Conservation (phyloP, 2,113 vertebrate genomes). For the Mesoclemmys tuberculata region DNA sequence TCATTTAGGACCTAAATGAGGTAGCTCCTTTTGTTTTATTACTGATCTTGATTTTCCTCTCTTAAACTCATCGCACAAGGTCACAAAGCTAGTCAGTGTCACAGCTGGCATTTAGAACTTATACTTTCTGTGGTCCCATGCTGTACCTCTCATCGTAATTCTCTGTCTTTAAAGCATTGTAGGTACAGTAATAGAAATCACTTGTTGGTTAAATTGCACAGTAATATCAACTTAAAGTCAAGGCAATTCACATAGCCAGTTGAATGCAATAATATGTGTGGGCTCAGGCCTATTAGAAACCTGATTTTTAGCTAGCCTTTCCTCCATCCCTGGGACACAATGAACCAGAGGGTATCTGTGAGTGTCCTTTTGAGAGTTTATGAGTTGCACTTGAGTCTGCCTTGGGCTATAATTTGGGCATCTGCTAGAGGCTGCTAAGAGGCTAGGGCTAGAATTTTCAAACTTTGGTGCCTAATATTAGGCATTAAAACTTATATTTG, state of each 20-base stretch:
- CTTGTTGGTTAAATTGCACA: background rate
- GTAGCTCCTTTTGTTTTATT: background rate
- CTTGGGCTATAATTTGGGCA: background rate
- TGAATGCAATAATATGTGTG: background rate
- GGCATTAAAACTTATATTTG: background rate
- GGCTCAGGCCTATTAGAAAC: background rate
- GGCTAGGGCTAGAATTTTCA: background rate
- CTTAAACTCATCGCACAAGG: background rate
- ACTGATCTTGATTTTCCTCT: background rate
- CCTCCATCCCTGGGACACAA: background rate
- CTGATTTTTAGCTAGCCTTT: background rate
- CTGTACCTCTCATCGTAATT: background rate
- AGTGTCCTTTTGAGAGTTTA: background rate
- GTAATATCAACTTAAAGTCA: background rate
- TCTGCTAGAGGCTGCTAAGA: background rate
- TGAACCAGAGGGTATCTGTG: background rate
- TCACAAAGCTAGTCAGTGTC: background rate
- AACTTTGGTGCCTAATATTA: background rate
- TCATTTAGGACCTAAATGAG: too few relatives aligned
- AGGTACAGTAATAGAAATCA: background rate
- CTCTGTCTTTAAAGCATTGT: background rate
- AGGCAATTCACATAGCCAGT: background rate
- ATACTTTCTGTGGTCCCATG: rapidly evolving
- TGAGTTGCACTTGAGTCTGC: background rate
- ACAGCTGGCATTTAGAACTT: background rate